Evolutionary conservation across 2,797 vertebrate genomes (phyloP).

Genomic region (Tarsius wallacei): DNA sequence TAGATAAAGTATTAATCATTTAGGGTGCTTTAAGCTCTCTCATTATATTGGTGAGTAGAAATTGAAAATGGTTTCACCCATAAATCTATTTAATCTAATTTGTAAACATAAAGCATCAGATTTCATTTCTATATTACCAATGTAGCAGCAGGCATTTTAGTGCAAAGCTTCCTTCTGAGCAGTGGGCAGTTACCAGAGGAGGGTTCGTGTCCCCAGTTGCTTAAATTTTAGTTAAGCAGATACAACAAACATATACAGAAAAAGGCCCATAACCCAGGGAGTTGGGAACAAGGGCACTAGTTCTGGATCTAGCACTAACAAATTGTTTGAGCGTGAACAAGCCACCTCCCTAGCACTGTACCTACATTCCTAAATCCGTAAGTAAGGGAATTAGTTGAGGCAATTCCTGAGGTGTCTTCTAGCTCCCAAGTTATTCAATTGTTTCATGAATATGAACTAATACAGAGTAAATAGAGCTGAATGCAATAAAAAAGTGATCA

Average conservation of each 20-base stretch:
- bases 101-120: neutral
- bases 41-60: neutral
- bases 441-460: neutral
- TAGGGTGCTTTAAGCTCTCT: neutral
- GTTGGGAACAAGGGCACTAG: neutral
- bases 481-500: neutral
- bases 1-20: neutral
- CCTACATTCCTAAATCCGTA: neutral
- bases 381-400: neutral
- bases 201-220: neutral
- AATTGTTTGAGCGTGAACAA: neutral
- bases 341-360: neutral
- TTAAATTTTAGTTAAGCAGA: neutral
- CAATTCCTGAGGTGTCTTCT: neutral
- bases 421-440: neutral
- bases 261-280: neutral
- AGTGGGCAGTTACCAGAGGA: neutral
- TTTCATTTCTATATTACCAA: neutral
- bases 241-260: neutral
- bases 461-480: neutral
- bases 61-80: slow-evolving; percentile 16
- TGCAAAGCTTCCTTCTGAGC: neutral
- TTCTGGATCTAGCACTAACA: neutral
- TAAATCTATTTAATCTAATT: slow-evolving; percentile 45
- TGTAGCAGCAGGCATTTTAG: neutral